These are phyloP conservation scores for Euphonia xanthogaster DNA, from an alignment of 2,797 vertebrate genomes.

Conservation along the genomic window DNA sequence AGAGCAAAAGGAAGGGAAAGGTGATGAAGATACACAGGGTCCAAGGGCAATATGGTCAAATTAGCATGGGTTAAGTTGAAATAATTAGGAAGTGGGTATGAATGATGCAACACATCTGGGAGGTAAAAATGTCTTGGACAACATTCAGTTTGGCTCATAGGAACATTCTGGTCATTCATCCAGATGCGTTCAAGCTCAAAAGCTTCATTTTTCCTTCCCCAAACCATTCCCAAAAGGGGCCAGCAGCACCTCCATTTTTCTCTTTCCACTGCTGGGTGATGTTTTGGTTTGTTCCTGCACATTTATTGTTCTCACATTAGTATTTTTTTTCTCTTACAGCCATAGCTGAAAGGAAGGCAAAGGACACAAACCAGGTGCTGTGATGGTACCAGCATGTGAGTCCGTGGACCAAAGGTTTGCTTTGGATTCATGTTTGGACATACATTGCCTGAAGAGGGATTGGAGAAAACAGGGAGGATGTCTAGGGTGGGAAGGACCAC, in stretches of 20 bases:
- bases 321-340: no score
- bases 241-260: neutral
- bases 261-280: neutral
- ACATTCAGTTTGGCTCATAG: neutral
- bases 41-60: neutral
- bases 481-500: fast-evolving
- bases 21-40: neutral
- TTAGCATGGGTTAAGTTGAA: neutral
- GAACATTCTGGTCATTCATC: neutral
- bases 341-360: neutral
- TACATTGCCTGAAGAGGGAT: fast-evolving
- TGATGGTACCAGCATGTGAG: neutral
- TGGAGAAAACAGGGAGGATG: neutral
- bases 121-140: neutral
- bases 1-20: neutral
- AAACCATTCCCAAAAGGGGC: neutral
- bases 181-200: neutral
- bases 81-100: neutral
- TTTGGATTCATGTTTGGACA: neutral
- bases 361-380: neutral
- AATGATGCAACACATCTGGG: neutral
- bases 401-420: neutral
- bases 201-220: neutral
- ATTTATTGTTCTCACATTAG: neutral
- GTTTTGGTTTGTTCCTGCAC: neutral